Conservation (phyloP, 2,113 vertebrate genomes). For the Pao palembangensis region DNA sequence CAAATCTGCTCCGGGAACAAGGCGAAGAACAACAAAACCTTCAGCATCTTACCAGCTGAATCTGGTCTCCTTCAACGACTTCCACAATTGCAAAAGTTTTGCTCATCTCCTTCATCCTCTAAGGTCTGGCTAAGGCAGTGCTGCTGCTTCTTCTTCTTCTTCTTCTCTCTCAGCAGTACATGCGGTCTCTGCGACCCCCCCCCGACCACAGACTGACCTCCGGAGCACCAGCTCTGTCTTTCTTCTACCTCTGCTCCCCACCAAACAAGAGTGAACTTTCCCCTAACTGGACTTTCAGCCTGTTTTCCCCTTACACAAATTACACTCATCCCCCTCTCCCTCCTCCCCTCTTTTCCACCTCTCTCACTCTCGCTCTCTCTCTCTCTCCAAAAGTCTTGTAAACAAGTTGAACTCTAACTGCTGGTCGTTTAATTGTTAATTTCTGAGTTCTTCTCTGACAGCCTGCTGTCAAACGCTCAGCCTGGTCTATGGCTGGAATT, state of each 20-base stretch:
- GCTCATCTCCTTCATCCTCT: slow-evolving; percentile 76
- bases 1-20: too few species aligned
- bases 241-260: slow-evolving; percentile 63
- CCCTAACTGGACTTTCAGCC: slow-evolving; percentile 81
- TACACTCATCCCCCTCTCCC: slow-evolving; percentile 53
- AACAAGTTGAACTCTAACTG: slow-evolving; percentile 83
- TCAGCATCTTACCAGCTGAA: slow-evolving; percentile 76
- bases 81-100: slow-evolving; percentile 78
- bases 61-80: slow-evolving; percentile 77
- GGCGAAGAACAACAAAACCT: too few species aligned
- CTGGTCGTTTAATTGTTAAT: slow-evolving; percentile 81
- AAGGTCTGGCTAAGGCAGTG: slow-evolving; percentile 28
- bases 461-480: slow-evolving; percentile 14
- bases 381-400: slow-evolving; percentile 69
- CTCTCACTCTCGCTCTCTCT: slow-evolving; percentile 17
- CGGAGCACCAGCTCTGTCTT: slow-evolving; percentile 31
- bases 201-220: slow-evolving; percentile 60
- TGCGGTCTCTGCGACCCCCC: slow-evolving; percentile 19
- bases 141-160: slow-evolving; percentile 12
- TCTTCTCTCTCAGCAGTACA: slow-evolving; percentile 6
- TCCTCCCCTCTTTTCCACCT: slow-evolving; percentile 32
- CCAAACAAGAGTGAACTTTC: slow-evolving; percentile 77
- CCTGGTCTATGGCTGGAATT: slow-evolving; percentile 26
- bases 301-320: slow-evolving; percentile 67
- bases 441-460: slow-evolving; percentile 60